A percentile compares a stretch with the other conserved stretches of the same genome.
These are phyloP conservation scores for Dasypus novemcinctus DNA, from an alignment of 2,113 vertebrate species.

Conservation along the genomic window DNA sequence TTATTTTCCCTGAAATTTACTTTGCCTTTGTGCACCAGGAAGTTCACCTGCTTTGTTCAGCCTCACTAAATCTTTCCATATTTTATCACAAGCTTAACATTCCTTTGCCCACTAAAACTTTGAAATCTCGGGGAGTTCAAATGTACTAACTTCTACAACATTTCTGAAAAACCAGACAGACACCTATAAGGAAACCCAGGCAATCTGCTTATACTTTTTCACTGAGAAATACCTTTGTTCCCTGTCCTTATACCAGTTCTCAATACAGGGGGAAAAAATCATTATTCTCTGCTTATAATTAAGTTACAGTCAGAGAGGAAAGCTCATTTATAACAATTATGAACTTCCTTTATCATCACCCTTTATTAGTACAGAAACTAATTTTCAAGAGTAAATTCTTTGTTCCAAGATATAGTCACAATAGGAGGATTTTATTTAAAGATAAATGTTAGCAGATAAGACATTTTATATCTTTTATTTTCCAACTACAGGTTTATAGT, in stretches of 20 bases:
- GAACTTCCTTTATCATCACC: conserved; percentile 64
- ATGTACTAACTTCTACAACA: background rate
- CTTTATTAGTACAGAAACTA: conserved; percentile 64
- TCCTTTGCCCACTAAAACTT: conserved; percentile 8
- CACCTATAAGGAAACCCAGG: background rate
- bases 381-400: conserved; percentile 36
- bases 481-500: background rate
- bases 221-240: background rate
- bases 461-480: conserved; percentile 34
- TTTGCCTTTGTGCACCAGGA: background rate
- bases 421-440: conserved; percentile 36
- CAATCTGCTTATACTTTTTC: background rate
- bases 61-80: background rate
- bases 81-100: conserved; percentile 29
- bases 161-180: conserved; percentile 13
- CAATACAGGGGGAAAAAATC: conserved; percentile 17
- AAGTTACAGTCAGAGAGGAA: background rate
- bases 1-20: background rate
- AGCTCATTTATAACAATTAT: conserved; percentile 11
- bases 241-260: background rate
- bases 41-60: background rate
- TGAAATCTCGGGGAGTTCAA: conserved; percentile 33
- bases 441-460: conserved; percentile 8
- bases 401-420: conserved; percentile 25
- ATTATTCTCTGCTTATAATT: background rate